A percentile compares a stretch with the other conserved stretches of the same genome.
phyloP scores from a whole-genome alignment of 2,888 invertebrate genomes.

The Trichacis sp. region DNA sequence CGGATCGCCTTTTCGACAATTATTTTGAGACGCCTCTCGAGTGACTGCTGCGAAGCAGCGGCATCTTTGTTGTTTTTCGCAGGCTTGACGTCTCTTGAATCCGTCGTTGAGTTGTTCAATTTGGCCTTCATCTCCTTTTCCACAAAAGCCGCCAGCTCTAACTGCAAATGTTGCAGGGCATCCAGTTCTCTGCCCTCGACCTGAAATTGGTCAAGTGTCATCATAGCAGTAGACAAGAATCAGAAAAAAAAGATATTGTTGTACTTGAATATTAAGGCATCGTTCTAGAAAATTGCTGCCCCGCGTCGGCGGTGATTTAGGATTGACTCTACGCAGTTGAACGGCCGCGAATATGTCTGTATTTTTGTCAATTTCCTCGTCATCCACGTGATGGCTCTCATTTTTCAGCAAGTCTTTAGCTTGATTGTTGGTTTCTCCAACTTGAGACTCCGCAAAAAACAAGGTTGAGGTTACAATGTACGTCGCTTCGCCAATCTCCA shows the following conservation, averaged over 20 bases:
- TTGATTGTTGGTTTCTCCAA: neutral
- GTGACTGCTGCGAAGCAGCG: conserved; percentile 35
- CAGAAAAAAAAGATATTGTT: too few relatives aligned
- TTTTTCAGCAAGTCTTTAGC: conserved; percentile 15
- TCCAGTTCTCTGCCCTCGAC: conserved; percentile 58
- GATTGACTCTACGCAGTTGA: conserved; percentile 56
- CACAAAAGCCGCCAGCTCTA: conserved; percentile 56
- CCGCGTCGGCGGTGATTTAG: conserved; percentile 25
- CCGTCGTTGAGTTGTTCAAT: conserved; percentile 9
- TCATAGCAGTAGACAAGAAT: too few relatives aligned
- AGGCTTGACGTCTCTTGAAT: too few relatives aligned
- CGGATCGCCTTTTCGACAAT: conserved; percentile 61
- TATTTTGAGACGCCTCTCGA: conserved; percentile 58
- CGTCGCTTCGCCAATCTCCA: conserved; percentile 57
- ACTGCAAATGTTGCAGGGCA: conserved; percentile 57
- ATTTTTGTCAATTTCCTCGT: conserved; percentile 49
- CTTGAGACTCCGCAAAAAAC: conserved; percentile 47
- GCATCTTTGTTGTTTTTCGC: conserved; percentile 46
- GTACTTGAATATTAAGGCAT: conserved; percentile 62
- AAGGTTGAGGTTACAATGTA: conserved; percentile 61
- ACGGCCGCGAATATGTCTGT: conserved; percentile 63
- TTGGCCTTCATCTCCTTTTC: conserved; percentile 55
- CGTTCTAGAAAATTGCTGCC: conserved; percentile 48
- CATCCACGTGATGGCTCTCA: conserved; percentile 32
- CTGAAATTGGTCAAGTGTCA: too few relatives aligned